Evolutionary conservation across 2,113 vertebrate genomes (phyloP), one percentile per base, ranked within the genome.

Genomic region (Alosa alosa): DNA sequence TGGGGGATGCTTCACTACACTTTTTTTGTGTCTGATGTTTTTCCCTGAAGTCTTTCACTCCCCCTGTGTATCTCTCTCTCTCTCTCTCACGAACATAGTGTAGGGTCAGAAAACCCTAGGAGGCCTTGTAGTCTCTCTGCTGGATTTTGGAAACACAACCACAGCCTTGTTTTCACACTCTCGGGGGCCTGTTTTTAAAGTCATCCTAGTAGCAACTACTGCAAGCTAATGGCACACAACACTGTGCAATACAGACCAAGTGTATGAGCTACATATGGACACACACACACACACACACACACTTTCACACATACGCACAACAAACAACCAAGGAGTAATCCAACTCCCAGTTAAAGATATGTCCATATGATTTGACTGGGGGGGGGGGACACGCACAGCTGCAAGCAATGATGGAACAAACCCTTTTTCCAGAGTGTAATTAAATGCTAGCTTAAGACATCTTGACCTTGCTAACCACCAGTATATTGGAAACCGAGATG

Each of bases 201-300:
- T 78, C 72, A 78, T 78, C 72, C 72, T 39, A 78, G 72, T 39
- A 78, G 72, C 72, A 72, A 31, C 64, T 72, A 72, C 64, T 15
- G 10, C 13, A 39, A 41, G 31, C 36, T 17, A 17, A 39, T 9
- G 36, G 31, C 11, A 17, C 36, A 13, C 2, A 6, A 36, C 64
- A 15, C 64, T 3, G 31, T 72, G 55, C 55, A 49, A 49, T 49
- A 49, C 47, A 49, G 6, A 49, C 47, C 11, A 9, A 49, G 4
- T 55, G 52, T 55, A 55, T 55, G 8, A 10, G 11, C n/a, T 31
- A 31, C 1, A 68, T 25, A 72, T 15, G 31, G 25, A 68, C 22
- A 8, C 8, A 31, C 64, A 72, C 64, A 31, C 64, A 72, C n/a
- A 25, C n/a, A 68, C 64, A 31, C 64, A 72, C 64, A 72, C 64